These are phyloP conservation scores for Cyrtonyx montezumae DNA, from an alignment of 2,113 vertebrate genomes.

Conservation along the genomic window DNA sequence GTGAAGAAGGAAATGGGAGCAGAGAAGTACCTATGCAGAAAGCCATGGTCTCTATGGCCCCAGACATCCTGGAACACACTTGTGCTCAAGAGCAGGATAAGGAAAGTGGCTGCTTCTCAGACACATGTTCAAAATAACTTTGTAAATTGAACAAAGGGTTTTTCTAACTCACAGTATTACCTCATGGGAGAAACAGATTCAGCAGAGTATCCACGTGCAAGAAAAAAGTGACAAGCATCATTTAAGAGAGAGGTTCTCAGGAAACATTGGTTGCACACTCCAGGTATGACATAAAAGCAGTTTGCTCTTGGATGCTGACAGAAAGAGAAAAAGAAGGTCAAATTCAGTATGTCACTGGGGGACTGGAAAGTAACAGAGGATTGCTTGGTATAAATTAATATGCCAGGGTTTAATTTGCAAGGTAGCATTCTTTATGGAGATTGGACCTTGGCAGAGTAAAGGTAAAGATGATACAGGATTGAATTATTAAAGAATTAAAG, in stretches of 20 bases:
- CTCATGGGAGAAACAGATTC: background rate
- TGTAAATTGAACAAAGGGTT: background rate
- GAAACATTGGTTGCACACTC: background rate
- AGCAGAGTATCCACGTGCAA: background rate
- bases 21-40: background rate
- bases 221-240: background rate
- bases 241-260: background rate
- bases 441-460: background rate
- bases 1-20: background rate
- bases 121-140: background rate
- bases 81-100: background rate
- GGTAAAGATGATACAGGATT: background rate
- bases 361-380: background rate
- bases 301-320: background rate
- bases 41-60: background rate
- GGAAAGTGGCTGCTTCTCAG: background rate
- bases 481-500: slow-evolving; percentile 27
- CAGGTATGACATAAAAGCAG: background rate
- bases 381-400: background rate
- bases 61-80: accelerated
- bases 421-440: background rate
- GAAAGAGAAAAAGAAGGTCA: background rate
- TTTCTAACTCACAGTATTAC: background rate
- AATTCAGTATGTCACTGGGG: background rate
- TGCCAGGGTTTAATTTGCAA: background rate